phyloP scores from a whole-genome alignment of 2,888 invertebrate genomes.

The Seira sanloemensis region DNA sequence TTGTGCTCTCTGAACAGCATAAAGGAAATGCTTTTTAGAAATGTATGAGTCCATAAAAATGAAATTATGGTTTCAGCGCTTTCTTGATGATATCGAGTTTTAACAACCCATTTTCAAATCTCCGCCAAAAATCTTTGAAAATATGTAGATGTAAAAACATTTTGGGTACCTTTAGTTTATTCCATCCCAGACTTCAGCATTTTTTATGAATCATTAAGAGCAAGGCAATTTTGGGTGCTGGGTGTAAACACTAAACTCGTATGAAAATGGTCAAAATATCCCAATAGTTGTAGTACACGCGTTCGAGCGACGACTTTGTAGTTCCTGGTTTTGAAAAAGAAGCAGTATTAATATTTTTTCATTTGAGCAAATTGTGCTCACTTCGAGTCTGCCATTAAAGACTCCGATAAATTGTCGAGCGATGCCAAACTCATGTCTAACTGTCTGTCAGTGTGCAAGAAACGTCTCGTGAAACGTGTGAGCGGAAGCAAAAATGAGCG shows the following conservation, averaged over 20 bases:
- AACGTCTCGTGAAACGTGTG: background rate
- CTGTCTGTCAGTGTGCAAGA: too few relatives aligned
- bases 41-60: conserved; percentile 31
- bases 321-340: background rate
- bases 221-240: background rate
- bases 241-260: background rate
- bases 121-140: background rate
- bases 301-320: too few relatives aligned
- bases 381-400: background rate
- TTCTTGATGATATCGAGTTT: conserved; percentile 2
- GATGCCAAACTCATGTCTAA: background rate
- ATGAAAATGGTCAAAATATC: too few relatives aligned
- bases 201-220: background rate
- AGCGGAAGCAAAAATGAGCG: background rate
- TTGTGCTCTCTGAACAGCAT: background rate
- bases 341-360: background rate
- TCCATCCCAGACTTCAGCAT: background rate
- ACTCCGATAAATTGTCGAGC: background rate
- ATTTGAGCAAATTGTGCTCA: background rate
- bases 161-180: background rate
- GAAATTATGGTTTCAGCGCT: conserved; percentile 12
- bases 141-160: too few relatives aligned
- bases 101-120: background rate
- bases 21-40: conserved; percentile 36
- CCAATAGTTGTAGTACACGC: too few relatives aligned